A percentile compares a stretch with the other conserved stretches of the same genome.
Conservation (phyloP, 2,888 invertebrate species). For the Euproctis similis region DNA sequence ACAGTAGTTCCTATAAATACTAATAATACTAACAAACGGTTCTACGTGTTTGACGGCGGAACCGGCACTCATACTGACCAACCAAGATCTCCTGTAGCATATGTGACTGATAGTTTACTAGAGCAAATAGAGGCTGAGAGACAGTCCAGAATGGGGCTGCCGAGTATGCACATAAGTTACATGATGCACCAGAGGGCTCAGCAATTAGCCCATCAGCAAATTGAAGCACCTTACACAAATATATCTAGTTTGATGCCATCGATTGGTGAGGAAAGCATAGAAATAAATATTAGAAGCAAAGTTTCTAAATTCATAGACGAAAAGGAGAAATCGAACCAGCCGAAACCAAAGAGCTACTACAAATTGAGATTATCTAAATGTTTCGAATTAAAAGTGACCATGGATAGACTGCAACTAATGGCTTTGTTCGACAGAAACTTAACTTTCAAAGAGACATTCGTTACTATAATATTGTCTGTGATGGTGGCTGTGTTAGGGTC, state of each 20-base stretch:
- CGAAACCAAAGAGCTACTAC: slow-evolving; percentile 80
- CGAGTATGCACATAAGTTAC: slow-evolving; percentile 70
- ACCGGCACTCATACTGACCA: slow-evolving; percentile 54
- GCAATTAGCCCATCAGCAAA: slow-evolving; percentile 45
- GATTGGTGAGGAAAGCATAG: slow-evolving; percentile 74
- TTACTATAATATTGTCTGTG: slow-evolving; percentile 89
- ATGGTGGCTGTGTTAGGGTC: slow-evolving; percentile 91
- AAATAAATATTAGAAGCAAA: slow-evolving; percentile 70
- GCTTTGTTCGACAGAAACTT: slow-evolving; percentile 95
- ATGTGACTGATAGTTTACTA: slow-evolving; percentile 64
- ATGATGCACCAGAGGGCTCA: slow-evolving; percentile 59
- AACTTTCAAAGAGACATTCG: slow-evolving; percentile 85
- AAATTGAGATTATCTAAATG: slow-evolving; percentile 82
- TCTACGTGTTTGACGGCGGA: slow-evolving; percentile 67
- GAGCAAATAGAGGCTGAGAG: slow-evolving; percentile 68
- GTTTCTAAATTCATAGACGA: slow-evolving; percentile 75
- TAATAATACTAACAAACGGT: slow-evolving; percentile 56
- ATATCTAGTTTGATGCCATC: slow-evolving; percentile 67
- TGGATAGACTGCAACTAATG: slow-evolving; percentile 93
- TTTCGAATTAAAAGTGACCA: slow-evolving; percentile 85
- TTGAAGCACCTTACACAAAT: slow-evolving; percentile 45
- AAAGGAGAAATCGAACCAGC: slow-evolving; percentile 68
- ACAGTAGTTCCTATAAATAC: slow-evolving; percentile 64
- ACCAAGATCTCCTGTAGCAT: slow-evolving; percentile 63
- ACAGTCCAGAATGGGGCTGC: slow-evolving; percentile 63